These are phyloP conservation scores for Glaucopsyche alexis DNA, from an alignment of 2,888 invertebrate species.

Conservation along the genomic window DNA sequence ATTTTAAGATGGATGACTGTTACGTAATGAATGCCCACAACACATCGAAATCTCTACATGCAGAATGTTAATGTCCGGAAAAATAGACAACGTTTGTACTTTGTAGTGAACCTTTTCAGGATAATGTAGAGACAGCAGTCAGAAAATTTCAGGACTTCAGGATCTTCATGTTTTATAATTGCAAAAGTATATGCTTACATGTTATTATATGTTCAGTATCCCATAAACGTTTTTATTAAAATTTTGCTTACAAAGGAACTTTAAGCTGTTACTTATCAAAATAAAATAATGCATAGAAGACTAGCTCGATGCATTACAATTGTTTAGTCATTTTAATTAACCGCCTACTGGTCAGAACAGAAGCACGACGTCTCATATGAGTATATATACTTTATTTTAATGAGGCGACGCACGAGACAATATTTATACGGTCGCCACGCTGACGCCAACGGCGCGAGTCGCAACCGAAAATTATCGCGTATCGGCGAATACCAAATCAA, in stretches of 20 bases:
- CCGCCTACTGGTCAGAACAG: slow-evolving; percentile 10
- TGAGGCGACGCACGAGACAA: slow-evolving; percentile 8
- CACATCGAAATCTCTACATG: slow-evolving; percentile 19
- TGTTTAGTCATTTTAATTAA: slow-evolving; percentile 5
- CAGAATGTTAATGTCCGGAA: slow-evolving; percentile 13
- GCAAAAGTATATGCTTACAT: no score
- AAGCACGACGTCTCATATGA: background rate
- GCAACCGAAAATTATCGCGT: slow-evolving; percentile 17
- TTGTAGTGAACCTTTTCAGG: background rate
- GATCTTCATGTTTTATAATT: no score
- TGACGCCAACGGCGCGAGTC: slow-evolving; percentile 16
- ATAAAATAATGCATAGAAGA: background rate
- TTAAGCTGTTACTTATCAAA: no score
- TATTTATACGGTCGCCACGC: slow-evolving; percentile 22
- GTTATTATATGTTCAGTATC: no score
- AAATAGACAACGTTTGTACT: background rate
- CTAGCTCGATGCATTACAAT: background rate
- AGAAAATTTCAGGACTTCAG: background rate
- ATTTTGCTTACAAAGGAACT: no score
- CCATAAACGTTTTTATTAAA: no score
- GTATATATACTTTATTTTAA: background rate
- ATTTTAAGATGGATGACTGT: no score
- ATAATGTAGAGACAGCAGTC: background rate
- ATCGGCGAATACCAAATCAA: slow-evolving; percentile 21
- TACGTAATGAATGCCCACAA: no score